phyloP scores from a whole-genome alignment of 2,888 invertebrate species.

The Conops quadrifasciatus region DNA sequence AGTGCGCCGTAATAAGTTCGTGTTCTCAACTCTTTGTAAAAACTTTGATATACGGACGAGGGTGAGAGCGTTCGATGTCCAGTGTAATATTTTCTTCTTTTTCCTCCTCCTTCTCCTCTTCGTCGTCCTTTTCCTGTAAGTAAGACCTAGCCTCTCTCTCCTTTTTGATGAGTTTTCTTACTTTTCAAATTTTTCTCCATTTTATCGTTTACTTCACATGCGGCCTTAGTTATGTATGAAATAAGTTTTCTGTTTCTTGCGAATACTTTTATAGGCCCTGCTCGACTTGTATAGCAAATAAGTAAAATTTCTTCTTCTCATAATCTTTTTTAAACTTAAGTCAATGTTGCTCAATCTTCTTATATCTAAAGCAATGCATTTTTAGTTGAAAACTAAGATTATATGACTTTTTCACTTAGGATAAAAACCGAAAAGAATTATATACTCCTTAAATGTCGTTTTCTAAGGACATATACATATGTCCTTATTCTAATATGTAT shows the following conservation, averaged over 20 bases:
- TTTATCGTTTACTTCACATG: slow-evolving; percentile 30
- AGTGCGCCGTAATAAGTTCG: neutral
- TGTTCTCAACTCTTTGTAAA: neutral
- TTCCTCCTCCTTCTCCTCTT: no score
- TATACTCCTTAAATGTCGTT: no score
- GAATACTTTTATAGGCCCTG: slow-evolving; percentile 2
- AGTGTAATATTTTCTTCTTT: neutral
- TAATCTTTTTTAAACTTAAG: neutral
- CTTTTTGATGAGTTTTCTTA: neutral
- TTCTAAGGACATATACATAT: no score
- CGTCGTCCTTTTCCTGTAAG: neutral
- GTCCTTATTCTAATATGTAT: no score
- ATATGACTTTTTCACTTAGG: neutral
- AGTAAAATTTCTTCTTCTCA: neutral
- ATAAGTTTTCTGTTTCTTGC: slow-evolving; percentile 25
- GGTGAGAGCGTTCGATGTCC: neutral
- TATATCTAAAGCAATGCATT: slow-evolving; percentile 19
- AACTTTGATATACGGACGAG: neutral
- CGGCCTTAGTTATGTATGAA: slow-evolving; percentile 24
- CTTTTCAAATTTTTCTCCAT: slow-evolving; percentile 8
- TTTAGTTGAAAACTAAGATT: neutral
- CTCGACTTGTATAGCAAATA: neutral
- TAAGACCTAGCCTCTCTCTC: neutral
- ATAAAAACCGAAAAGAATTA: neutral
- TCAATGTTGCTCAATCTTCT: neutral